A percentile compares a stretch with the other conserved stretches of the same genome.
These are phyloP conservation scores for Cepphus grylle DNA, from an alignment of 2,113 vertebrate genomes.

Conservation along the genomic window DNA sequence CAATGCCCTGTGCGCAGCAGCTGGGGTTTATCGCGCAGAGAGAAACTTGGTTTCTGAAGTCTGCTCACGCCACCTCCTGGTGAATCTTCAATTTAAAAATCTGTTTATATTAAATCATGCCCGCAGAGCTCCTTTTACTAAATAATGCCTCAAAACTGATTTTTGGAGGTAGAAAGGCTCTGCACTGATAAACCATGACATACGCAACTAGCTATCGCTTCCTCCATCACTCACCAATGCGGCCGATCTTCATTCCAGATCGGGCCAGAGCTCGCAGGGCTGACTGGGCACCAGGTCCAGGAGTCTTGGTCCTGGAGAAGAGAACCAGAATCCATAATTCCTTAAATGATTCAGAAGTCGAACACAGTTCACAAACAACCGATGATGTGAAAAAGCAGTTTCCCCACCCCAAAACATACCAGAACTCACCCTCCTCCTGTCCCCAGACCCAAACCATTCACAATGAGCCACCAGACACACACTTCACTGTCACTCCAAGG, in stretches of 20 bases:
- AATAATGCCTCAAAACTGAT: not conserved
- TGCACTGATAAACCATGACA: no score
- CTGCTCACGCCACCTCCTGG: not conserved
- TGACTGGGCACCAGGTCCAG: conserved; percentile 96
- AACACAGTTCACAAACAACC: not conserved
- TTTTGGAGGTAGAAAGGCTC: not conserved
- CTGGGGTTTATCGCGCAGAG: not conserved
- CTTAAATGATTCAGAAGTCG: rapidly evolving
- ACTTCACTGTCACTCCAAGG: not conserved
- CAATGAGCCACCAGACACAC: not conserved
- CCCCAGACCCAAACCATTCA: not conserved
- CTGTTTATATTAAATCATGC: not conserved
- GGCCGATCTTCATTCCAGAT: conserved; percentile 98
- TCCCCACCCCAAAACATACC: not conserved
- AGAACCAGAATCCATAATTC: not conserved
- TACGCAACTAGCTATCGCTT: rapidly evolving
- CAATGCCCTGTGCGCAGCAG: not conserved
- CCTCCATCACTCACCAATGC: conserved; percentile 83
- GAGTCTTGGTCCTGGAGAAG: conserved; percentile 90
- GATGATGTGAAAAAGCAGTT: not conserved
- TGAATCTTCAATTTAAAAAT: rapidly evolving
- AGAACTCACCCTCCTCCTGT: not conserved
- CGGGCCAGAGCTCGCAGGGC: conserved; percentile 95
- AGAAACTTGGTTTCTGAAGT: no score
- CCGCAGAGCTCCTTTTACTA: not conserved